These are phyloP conservation scores for Grus americana DNA, from an alignment of 2,113 vertebrate genomes.

Conservation along the genomic window DNA sequence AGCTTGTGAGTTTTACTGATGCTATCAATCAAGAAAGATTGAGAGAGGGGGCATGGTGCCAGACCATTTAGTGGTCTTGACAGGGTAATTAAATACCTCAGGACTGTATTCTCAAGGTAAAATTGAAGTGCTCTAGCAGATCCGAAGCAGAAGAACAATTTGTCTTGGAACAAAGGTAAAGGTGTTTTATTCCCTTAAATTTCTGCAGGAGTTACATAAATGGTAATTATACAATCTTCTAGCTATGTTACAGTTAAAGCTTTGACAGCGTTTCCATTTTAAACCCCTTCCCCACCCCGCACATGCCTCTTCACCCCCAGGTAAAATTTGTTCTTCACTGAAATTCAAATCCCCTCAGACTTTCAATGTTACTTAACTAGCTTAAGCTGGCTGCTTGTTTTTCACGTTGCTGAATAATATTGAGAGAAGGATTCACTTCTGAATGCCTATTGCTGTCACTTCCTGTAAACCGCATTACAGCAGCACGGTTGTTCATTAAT, in stretches of 20 bases:
- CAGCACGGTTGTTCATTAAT: background rate
- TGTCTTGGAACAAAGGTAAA: conserved; percentile 45
- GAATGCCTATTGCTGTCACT: background rate
- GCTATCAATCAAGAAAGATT: conserved; percentile 61
- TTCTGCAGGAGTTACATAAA: conserved; percentile 10
- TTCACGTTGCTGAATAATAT: background rate
- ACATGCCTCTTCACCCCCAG: background rate
- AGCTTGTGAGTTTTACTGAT: conserved; percentile 70
- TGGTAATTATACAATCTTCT: background rate
- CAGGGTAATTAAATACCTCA: conserved; percentile 71
- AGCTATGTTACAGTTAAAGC: background rate
- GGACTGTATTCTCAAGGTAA: conserved; percentile 57
- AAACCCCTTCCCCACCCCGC: background rate
- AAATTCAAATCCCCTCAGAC: background rate
- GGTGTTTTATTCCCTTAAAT: background rate
- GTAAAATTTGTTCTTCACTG: conserved; percentile 12
- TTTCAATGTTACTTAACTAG: background rate
- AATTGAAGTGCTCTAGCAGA: conserved; percentile 23
- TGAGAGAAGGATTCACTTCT: conserved; percentile 23
- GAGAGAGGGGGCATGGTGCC: conserved; percentile 30
- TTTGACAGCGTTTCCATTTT: conserved; percentile 33
- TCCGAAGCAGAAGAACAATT: conserved; percentile 23
- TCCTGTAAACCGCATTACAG: background rate
- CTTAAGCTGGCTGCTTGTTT: background rate
- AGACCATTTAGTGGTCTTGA: conserved; percentile 57